Conservation (phyloP, 1,140 invertebrate genomes). For the Aphelenchoides fujianensis region DNA sequence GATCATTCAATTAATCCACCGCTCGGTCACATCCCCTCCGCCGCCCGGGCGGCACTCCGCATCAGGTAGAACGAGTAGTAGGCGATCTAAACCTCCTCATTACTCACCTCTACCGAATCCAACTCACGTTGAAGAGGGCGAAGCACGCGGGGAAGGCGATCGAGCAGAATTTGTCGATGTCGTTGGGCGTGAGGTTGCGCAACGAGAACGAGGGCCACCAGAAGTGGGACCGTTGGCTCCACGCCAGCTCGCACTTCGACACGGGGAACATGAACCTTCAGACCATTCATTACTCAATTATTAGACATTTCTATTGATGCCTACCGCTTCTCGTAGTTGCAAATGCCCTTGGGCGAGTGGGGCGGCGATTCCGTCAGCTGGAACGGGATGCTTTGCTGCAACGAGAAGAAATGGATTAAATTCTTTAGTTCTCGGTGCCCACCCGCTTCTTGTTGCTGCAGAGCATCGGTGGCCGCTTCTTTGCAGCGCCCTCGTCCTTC, state of each 20-base stretch:
- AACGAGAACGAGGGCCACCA: constrained; percentile 31
- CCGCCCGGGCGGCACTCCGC: constrained; percentile 18
- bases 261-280: constrained; percentile 53
- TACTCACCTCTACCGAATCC: no score
- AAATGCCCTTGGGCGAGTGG: constrained; percentile 38
- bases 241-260: constrained; percentile 39
- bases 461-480: constrained; percentile 28
- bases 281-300: neutral
- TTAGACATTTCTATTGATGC: neutral
- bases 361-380: constrained; percentile 26
- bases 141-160: constrained; percentile 53
- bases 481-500: constrained; percentile 44
- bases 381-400: constrained; percentile 11
- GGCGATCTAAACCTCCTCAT: constrained; percentile 33
- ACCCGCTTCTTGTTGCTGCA: constrained; percentile 39
- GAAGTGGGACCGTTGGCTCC: constrained; percentile 28
- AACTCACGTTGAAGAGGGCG: constrained; percentile 41
- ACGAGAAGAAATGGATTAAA: neutral
- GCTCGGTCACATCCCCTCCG: no score
- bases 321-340: constrained; percentile 46
- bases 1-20: no score
- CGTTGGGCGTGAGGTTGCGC: constrained; percentile 38
- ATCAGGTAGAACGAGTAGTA: constrained; percentile 34
- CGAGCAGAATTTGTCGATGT: constrained; percentile 49
- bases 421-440: no score